A percentile compares a stretch with the other conserved stretches of the same genome.
These are phyloP conservation scores for Trichonephila inaurata DNA, from an alignment of 1,140 invertebrate species.

Conservation along the genomic window DNA sequence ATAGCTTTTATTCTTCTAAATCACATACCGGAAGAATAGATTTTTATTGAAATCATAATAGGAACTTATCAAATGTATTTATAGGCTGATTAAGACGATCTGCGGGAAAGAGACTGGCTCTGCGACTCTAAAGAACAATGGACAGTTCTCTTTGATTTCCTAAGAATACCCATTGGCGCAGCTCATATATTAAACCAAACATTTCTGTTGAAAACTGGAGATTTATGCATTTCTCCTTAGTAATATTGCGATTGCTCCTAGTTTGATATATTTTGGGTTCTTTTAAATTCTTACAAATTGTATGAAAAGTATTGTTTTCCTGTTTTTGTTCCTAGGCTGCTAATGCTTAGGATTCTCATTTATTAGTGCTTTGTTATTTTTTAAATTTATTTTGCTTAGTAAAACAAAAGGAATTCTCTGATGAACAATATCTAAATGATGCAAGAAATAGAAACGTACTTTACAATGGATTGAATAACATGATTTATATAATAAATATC, in stretches of 20 bases:
- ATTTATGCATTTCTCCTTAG: background rate
- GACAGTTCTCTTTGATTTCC: background rate
- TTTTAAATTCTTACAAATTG: background rate
- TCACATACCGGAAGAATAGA: constrained; percentile 5
- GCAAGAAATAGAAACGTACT: background rate
- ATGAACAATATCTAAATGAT: background rate
- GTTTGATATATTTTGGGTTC: background rate
- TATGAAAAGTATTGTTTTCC: background rate
- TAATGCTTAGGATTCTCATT: background rate
- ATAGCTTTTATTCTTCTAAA: constrained; percentile 26
- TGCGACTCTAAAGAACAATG: constrained; percentile 9
- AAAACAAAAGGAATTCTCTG: background rate
- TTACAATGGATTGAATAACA: no score
- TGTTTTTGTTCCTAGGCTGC: background rate
- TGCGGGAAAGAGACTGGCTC: background rate
- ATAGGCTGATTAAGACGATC: background rate
- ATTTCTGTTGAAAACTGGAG: background rate
- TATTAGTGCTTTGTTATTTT: background rate
- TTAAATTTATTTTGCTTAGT: background rate
- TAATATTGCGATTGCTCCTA: background rate
- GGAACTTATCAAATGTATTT: constrained; percentile 22
- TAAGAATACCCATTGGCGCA: background rate
- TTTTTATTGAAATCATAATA: background rate
- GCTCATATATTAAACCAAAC: background rate
- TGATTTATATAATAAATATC: no score